These are phyloP conservation scores for Albula glossodonta DNA, from an alignment of 2,113 vertebrate species.

Conservation along the genomic window DNA sequence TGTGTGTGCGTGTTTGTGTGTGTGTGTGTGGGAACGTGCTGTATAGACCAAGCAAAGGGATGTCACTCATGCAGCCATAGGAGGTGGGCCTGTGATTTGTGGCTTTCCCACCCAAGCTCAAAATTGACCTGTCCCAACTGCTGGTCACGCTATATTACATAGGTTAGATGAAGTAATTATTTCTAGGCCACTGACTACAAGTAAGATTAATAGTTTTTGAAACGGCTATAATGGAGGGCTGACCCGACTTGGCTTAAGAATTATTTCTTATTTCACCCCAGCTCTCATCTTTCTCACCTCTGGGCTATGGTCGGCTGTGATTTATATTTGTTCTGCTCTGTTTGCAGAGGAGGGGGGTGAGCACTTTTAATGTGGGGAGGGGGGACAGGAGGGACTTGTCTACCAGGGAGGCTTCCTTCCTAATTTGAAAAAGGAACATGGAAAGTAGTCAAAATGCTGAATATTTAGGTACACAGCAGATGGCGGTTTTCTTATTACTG, in stretches of 20 bases:
- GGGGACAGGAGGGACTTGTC: slow-evolving; percentile 31
- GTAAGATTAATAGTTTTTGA: slow-evolving; percentile 93
- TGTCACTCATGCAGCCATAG: slow-evolving; percentile 62
- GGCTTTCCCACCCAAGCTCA: slow-evolving; percentile 49
- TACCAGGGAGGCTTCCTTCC: not conserved
- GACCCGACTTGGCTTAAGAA: slow-evolving; percentile 83
- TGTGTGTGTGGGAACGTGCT: slow-evolving; percentile 49
- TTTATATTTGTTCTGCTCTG: slow-evolving; percentile 75
- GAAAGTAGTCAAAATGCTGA: not conserved
- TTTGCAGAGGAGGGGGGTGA: slow-evolving; percentile 59
- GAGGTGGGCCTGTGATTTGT: slow-evolving; percentile 70
- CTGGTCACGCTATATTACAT: slow-evolving; percentile 77
- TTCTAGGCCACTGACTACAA: slow-evolving; percentile 84
- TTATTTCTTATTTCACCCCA: slow-evolving; percentile 88
- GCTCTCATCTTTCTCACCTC: slow-evolving; percentile 86
- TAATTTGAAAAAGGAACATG: not conserved
- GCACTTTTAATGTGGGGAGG: slow-evolving; percentile 60
- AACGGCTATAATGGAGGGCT: slow-evolving; percentile 88
- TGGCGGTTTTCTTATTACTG: not conserved
- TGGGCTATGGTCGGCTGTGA: slow-evolving; percentile 79
- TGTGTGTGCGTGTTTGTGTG: slow-evolving; percentile 40
- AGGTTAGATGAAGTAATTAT: slow-evolving; percentile 88
- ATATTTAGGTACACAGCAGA: not conserved
- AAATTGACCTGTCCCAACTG: slow-evolving; percentile 76
- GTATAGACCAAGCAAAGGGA: slow-evolving; percentile 57